Evolutionary conservation across 2,113 vertebrate species (phyloP).

Genomic region (Meleagris gallopavo): DNA sequence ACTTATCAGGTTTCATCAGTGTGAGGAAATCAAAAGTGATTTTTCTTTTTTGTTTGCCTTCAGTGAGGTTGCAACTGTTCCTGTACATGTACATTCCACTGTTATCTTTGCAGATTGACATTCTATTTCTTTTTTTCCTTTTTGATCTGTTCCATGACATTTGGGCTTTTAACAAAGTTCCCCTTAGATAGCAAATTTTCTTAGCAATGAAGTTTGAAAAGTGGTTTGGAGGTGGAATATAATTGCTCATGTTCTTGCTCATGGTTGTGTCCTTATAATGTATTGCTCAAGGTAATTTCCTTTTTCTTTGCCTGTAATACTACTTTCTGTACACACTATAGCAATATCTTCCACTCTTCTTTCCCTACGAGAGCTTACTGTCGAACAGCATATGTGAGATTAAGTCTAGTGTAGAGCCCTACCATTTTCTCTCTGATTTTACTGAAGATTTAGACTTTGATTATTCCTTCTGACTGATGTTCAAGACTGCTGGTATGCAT

Average conservation of each 20-base stretch:
- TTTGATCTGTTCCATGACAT: slow-evolving; percentile 7
- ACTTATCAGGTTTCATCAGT: slow-evolving; percentile 36
- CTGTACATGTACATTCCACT: slow-evolving; percentile 45
- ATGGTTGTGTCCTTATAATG: not conserved
- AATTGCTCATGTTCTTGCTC: not conserved
- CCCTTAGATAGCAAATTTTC: not conserved
- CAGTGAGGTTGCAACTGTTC: slow-evolving; percentile 34
- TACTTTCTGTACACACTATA: not conserved
- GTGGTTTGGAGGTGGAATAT: not conserved
- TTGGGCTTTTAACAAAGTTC: not conserved
- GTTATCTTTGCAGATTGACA: slow-evolving; percentile 45
- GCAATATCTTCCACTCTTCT: not conserved
- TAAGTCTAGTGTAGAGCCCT: not conserved
- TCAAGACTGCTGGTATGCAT: not conserved
- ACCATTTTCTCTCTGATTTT: not conserved
- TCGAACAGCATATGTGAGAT: not conserved
- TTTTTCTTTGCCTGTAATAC: not conserved
- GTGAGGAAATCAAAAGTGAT: slow-evolving; percentile 55
- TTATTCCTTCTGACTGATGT: not conserved
- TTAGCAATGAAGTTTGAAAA: not conserved
- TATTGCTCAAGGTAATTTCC: not conserved
- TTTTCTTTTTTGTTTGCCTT: slow-evolving; percentile 44
- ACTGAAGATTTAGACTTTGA: not conserved
- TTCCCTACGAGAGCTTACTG: not conserved
- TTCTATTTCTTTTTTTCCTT: not conserved